A percentile compares a stretch with the other conserved stretches of the same genome.
phyloP scores from a whole-genome alignment of 2,797 vertebrate genomes.

The Monodelphis domestica region DNA sequence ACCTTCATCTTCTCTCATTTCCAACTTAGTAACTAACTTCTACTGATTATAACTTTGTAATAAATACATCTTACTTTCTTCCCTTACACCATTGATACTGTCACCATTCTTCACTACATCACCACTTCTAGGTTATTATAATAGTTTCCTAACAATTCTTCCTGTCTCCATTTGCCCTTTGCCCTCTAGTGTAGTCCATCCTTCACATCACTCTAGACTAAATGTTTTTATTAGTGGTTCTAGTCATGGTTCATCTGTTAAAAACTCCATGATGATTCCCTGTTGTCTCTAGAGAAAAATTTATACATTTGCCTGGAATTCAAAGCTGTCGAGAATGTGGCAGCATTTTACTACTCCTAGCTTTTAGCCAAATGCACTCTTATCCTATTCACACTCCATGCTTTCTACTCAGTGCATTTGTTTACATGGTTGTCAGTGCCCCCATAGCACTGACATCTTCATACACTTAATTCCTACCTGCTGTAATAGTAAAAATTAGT shows the following conservation, averaged over 20 bases:
- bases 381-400: background rate
- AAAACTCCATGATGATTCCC: background rate
- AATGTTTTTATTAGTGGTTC: background rate
- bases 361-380: background rate
- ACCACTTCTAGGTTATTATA: no score
- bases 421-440: background rate
- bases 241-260: background rate
- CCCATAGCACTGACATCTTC: background rate
- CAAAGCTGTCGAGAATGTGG: background rate
- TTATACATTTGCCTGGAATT: background rate
- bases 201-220: background rate
- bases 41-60: background rate
- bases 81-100: no score
- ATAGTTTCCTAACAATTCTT: no score
- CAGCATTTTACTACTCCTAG: background rate
- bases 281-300: background rate
- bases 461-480: background rate
- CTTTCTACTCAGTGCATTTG: background rate
- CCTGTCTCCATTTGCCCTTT: no score
- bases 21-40: background rate
- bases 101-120: no score
- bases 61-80: no score
- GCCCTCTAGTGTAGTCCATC: background rate
- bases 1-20: background rate
- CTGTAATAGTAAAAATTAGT: no score